These are phyloP conservation scores for Chlorops oryzae DNA, from an alignment of 1,140 invertebrate genomes.

Conservation along the genomic window DNA sequence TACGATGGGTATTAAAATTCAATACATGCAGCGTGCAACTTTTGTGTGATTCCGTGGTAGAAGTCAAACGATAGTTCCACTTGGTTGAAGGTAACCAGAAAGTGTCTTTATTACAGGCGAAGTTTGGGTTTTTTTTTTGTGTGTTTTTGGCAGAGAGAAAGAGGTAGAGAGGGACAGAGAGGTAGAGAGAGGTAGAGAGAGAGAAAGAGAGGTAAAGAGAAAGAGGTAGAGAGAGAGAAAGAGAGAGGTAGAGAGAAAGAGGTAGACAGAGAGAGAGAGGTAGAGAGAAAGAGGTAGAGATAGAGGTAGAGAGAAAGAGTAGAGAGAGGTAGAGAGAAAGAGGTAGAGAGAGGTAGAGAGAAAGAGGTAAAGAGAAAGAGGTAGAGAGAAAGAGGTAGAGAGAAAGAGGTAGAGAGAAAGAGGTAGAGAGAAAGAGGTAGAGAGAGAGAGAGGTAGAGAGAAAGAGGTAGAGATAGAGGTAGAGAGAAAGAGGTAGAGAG, in stretches of 20 bases:
- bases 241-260: neutral
- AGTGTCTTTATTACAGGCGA: too few relatives aligned
- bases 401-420: neutral
- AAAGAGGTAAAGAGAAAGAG: neutral
- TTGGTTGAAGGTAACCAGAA: too few relatives aligned
- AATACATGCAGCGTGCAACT: too few relatives aligned
- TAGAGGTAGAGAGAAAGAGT: neutral
- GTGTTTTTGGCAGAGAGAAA: too few relatives aligned
- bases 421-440: neutral
- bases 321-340: neutral
- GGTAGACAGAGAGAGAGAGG: neutral
- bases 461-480: neutral
- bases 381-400: neutral
- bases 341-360: neutral
- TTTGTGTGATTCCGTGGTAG: too few relatives aligned
- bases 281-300: neutral
- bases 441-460: neutral
- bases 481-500: neutral
- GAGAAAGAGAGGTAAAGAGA: neutral
- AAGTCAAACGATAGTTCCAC: too few relatives aligned
- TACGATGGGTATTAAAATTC: too few relatives aligned
- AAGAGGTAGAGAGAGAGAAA: neutral
- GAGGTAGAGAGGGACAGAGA: too few relatives aligned
- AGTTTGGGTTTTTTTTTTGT: too few relatives aligned
- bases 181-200: neutral